phyloP scores from a whole-genome alignment of 35 echinoderm and acorn worm species.

The Hemicentrotus pulcherrimus region DNA sequence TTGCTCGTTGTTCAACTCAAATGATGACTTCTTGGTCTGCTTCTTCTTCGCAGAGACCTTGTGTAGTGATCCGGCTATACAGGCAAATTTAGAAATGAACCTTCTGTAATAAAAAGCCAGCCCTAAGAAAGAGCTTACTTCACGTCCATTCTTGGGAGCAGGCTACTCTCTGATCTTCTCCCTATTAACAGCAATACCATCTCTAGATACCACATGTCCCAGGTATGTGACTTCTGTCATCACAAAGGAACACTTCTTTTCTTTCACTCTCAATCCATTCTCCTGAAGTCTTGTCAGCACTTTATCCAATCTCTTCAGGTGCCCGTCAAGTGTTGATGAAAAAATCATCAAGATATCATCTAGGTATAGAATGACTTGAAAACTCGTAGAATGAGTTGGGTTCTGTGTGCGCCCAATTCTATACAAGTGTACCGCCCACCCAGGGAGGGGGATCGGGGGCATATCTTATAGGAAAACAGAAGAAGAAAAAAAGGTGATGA shows the following conservation, averaged over 20 bases:
- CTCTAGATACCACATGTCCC: conserved; percentile 45
- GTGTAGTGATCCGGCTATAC: conserved; percentile 14
- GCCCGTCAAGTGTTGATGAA: conserved; percentile 52
- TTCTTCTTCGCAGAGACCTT: not conserved
- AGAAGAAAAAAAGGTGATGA: too few species aligned
- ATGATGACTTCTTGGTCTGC: not conserved
- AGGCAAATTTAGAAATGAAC: conserved; percentile 55
- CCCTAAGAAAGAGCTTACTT: conserved; percentile 57
- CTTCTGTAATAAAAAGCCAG: conserved; percentile 60
- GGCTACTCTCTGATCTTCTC: conserved; percentile 65
- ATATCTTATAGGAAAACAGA: too few species aligned
- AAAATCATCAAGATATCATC: conserved; percentile 70
- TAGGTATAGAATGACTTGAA: conserved; percentile 25
- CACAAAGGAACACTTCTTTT: conserved; percentile 51
- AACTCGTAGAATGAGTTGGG: too few species aligned
- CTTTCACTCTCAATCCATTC: conserved; percentile 57
- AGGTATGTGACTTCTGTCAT: conserved; percentile 41
- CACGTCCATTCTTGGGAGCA: not conserved
- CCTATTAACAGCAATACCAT: conserved; percentile 49
- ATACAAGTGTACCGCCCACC: too few species aligned
- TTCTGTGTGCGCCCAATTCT: too few species aligned
- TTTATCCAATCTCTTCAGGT: conserved; percentile 41
- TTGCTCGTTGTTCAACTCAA: conserved; percentile 42
- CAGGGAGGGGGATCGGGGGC: too few species aligned
- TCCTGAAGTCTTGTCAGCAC: conserved; percentile 45